Evolutionary conservation across 2,888 invertebrate genomes (phyloP), one percentile per base, ranked within the genome.

Genomic region (Cheiracanthium punctorium): DNA sequence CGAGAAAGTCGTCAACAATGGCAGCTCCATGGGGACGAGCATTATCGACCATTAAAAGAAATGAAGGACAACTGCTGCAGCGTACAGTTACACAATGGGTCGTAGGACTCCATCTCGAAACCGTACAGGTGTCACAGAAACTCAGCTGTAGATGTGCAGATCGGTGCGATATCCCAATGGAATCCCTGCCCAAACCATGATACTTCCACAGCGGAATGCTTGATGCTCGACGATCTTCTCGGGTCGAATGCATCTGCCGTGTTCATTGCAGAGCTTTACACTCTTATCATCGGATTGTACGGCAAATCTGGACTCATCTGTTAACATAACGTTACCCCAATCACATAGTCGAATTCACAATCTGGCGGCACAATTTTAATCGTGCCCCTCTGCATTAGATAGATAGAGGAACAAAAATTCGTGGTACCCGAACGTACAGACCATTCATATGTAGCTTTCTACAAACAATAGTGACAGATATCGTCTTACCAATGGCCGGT

Each of bases 381-480:
- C 58, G 28, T 41, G 37, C 37, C 65, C 41, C 37, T 37, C 28
- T 65, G 65, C 41, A 37, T 24, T 64, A n/a, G 65, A 65, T 24
- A 1, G 75, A 65, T 65, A 41, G 14, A 28, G 43, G 75, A 65
- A 75, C 65, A 75, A 4, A 37, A 75, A 65, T 17, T 64, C 29
- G 29, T 0, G 17, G 29, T 75, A 43, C 41, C 41, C 67, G 20
- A 30, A 30, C 30, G 20, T 67, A 67, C 30, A 67, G 67, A 30
- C 67, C 32, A 17, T 30, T 30, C 67, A 32, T 30, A 30, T 30
- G 32, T 2, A 67, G n/a, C n/a, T n/a, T n/a, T n/a, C n/a, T n/a
- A n/a, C n/a, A n/a, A n/a, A n/a, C n/a, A 74, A 33, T 33, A 74
- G 37, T 64, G 20, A 64, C 64, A 74, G 37, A 82, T 17, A 77